These are phyloP conservation scores for Aphelocoma coerulescens DNA, from an alignment of 2,113 vertebrate genomes.

Conservation along the genomic window DNA sequence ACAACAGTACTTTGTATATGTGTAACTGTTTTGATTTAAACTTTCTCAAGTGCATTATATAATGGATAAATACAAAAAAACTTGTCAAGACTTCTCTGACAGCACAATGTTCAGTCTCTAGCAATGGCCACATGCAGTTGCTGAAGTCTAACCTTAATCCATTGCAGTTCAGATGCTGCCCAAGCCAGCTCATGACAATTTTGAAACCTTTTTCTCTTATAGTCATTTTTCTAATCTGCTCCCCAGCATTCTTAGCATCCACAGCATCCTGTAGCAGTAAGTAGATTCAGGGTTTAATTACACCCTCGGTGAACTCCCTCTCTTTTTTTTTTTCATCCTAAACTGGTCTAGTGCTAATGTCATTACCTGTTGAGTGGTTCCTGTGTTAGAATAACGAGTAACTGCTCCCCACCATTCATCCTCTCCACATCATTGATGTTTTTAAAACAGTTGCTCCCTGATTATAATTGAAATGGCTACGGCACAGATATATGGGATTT, in stretches of 20 bases:
- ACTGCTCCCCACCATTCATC: not conserved
- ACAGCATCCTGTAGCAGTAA: not conserved
- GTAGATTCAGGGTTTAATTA: not conserved
- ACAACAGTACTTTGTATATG: not conserved
- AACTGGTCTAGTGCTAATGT: not conserved
- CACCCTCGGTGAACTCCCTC: not conserved
- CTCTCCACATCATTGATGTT: not conserved
- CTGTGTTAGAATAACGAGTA: not conserved
- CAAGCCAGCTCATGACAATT: not conserved
- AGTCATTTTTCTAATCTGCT: not conserved
- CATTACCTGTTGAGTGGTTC: not conserved
- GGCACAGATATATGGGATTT: not conserved
- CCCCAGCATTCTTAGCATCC: not conserved
- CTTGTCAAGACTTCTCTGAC: not conserved
- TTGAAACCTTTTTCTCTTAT: not conserved
- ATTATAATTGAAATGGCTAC: not conserved
- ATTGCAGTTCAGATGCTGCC: not conserved
- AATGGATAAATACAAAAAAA: not conserved
- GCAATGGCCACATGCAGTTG: not conserved
- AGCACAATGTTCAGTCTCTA: not conserved
- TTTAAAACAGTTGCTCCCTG: not conserved
- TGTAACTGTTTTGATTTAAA: not conserved
- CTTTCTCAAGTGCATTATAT: not conserved
- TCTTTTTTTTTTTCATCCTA: not conserved
- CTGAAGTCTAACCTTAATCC: not conserved